phyloP scores from a whole-genome alignment of 64 coral and sea anemone species.

The Stylophora pistillata region DNA sequence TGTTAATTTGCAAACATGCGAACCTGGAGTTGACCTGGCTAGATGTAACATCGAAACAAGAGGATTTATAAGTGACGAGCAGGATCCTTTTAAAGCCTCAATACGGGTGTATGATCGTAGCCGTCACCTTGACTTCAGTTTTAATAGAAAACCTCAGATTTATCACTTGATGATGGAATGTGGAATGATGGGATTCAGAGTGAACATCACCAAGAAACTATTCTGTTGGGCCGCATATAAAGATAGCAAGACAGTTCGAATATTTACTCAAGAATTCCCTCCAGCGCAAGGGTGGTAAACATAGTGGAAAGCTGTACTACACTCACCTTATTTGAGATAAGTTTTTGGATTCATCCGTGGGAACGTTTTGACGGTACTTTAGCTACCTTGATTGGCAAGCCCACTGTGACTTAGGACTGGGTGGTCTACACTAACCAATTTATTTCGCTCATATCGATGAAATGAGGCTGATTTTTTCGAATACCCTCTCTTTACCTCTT shows the following conservation, averaged over 20 bases:
- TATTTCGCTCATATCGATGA: too few species aligned
- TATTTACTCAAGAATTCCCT: slow-evolving; percentile 9
- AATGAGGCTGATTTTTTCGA: too few species aligned
- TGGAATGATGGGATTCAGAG: neutral
- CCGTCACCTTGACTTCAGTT: neutral
- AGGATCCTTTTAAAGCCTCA: neutral
- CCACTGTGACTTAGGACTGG: too few species aligned
- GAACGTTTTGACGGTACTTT: too few species aligned
- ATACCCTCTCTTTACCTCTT: too few species aligned
- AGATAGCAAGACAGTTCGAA: neutral
- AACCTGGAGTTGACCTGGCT: neutral
- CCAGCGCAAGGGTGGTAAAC: neutral
- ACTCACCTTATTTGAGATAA: too few species aligned
- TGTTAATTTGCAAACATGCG: slow-evolving; percentile 36
- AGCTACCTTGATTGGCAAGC: too few species aligned
- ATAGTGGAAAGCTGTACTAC: neutral
- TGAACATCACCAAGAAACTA: neutral
- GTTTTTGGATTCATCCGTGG: too few species aligned
- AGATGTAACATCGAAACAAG: neutral
- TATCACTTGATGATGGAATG: neutral
- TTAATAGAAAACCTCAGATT: neutral
- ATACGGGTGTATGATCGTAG: slow-evolving; percentile 1
- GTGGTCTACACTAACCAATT: too few species aligned
- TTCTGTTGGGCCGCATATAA: slow-evolving; percentile 4
- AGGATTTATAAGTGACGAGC: slow-evolving; percentile 3